Base-by-base conservation (phyloP, 2,113 vertebrate genomes). In the Irena cyanogastra region DNA sequence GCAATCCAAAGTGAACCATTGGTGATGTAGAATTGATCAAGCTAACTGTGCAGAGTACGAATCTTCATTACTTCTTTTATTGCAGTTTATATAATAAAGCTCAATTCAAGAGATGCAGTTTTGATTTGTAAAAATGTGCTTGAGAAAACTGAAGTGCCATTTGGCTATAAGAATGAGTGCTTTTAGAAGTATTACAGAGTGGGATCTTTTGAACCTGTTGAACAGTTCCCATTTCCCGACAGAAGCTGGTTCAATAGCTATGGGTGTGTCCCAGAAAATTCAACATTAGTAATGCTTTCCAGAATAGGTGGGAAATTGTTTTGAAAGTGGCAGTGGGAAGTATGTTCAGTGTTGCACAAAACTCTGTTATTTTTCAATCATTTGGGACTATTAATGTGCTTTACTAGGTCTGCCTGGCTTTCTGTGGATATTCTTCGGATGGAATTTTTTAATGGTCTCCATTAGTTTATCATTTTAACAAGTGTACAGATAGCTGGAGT, bases 251-350 rank as follows among this genome's bases (percentile, higher is more conserved):
- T 86, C 30, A 63, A 4, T 61, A 83, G 83, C 15, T 45, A 24
- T 76, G 63, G 79, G 59, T 83, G 87, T 91, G 56, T 57, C 90
- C 27, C 49, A 82, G 82, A 91, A 94, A 88, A 61, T 65, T 90
- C 76, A 70, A 9, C n/a, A 31, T 90, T 74, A 92, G 64, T 88
- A 90, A 90, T 93, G 60, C 60, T 89, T 93, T 95, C 83, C 83
- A 89, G 89, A 90, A 77, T 63, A 81, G 54, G 54, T 80, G 61
- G 57, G 41, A 85, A 87, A 86, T 80, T 31, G 33, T 91, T 95
- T 80, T 83, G 72, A 84, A 95, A 96, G 88, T 54, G 74, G 24
- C 35, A 52, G 11, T 89, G 56, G 74, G 77, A 91, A 78, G 11
- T 59, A 44, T 24, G 49, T 84, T 89, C 6, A 9, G 1, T 77